Evolutionary conservation across 2,113 vertebrate species (phyloP), one percentile per base, ranked within the genome.

Genomic region (Neotoma lepida): DNA sequence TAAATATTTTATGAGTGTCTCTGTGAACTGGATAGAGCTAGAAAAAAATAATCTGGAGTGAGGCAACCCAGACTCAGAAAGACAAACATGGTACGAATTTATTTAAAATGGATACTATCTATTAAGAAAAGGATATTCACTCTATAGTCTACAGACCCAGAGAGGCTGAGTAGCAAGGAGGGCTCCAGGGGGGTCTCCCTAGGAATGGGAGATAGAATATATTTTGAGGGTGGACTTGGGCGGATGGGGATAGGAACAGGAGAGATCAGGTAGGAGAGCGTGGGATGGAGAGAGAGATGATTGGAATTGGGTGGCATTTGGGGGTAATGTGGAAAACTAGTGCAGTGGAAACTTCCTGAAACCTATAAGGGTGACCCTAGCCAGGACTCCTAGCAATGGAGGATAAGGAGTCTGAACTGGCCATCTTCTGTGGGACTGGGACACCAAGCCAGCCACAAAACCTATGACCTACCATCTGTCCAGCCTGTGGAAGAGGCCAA

Each of bases 281-380:
- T 4, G 35, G 66, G 6, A 35, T n/a, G 35, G 66, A 70, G 35
- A 6, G 4, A 70, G 66, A 70, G 35, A 20, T 0, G 17, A n/a
- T n/a, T n/a, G 7, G 17, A 70, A 18, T 9, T 70, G 6, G 35
- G 35, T 0, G 3, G 17, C 33, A 18, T 18, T 7, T 6, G 6
- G 33, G 33, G 15, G 15, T 18, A 70, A 70, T 15, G 17, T 35
- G 33, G 66, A n/a, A 20, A 70, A 70, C 66, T n/a, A 70, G 35
- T 70, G 6, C 15, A 9, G 66, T 33, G 64, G 30, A 66, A 33
- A 33, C 28, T 30, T 66, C 30, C 64, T 33, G 64, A 30, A 5
- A 66, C 28, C 0, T 66, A 33, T 70, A 17, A 70, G 66, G 35
- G 35, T 70, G 17, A 70, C 1, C 17, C 7, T 70, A n/a, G 35